phyloP scores from a whole-genome alignment of 2,113 vertebrate species.

The Carassius gibelio region DNA sequence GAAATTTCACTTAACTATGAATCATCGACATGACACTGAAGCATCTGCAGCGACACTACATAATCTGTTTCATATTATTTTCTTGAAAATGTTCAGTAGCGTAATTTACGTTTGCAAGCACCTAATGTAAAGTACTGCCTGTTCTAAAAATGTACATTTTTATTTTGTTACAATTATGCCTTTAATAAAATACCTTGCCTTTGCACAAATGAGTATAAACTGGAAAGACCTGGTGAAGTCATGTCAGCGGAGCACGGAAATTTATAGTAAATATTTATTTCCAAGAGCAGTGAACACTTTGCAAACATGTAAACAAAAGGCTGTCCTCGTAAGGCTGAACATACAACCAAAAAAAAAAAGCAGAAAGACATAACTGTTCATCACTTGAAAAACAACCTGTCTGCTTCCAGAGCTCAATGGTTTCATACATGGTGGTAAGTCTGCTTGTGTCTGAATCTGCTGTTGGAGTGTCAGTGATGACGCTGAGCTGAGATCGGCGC shows the following conservation, averaged over 20 bases:
- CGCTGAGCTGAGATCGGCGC: not conserved
- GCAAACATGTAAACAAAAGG: conserved; percentile 77
- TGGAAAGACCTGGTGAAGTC: too few relatives aligned
- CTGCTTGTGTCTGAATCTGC: not conserved
- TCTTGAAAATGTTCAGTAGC: conserved; percentile 52
- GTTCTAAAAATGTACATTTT: conserved; percentile 65
- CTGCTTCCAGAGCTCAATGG: conserved; percentile 16
- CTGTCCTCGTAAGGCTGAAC: conserved; percentile 67
- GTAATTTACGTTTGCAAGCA: conserved; percentile 54
- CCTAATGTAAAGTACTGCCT: conserved; percentile 52
- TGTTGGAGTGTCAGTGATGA: not conserved
- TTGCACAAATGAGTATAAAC: conserved; percentile 35
- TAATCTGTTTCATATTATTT: not conserved
- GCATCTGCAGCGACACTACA: not conserved
- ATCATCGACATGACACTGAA: not conserved
- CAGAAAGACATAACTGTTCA: conserved; percentile 51
- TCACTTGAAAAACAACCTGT: not conserved
- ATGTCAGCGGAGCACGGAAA: not conserved
- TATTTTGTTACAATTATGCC: conserved; percentile 71
- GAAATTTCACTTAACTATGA: not conserved
- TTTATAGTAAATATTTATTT: conserved; percentile 86
- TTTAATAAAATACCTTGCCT: conserved; percentile 70
- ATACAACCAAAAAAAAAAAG: conserved; percentile 71
- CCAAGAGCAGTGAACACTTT: conserved; percentile 80
- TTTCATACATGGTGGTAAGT: not conserved